These are phyloP conservation scores for Carcina quercana DNA, from an alignment of 2,888 invertebrate species.

Conservation along the genomic window DNA sequence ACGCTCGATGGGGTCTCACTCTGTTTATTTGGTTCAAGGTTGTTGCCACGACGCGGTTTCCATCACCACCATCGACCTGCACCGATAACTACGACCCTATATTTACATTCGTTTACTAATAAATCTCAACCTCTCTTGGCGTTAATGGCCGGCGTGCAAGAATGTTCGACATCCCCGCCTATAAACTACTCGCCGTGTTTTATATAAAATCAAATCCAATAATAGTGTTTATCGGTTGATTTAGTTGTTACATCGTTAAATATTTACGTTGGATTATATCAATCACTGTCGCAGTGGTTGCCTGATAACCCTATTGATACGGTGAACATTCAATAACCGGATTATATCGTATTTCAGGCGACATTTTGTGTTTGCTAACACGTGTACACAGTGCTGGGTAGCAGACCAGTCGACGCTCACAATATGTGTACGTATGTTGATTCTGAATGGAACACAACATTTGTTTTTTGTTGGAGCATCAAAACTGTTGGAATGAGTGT, in stretches of 20 bases:
- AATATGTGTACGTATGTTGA: conserved; percentile 1
- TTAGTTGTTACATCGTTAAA: conserved; percentile 5
- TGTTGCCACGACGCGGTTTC: too few species aligned
- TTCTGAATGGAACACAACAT: too few species aligned
- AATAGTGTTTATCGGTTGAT: conserved; percentile 4
- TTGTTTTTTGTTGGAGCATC: too few species aligned
- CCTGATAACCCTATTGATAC: conserved; percentile 37
- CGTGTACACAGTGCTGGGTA: conserved; percentile 34
- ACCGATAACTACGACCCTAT: too few species aligned
- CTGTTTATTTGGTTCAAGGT: too few species aligned
- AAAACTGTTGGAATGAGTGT: too few species aligned
- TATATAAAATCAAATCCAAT: conserved; percentile 8
- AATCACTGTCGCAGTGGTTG: conserved; percentile 42
- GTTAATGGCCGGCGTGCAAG: conserved; percentile 35
- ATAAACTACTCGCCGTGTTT: too few species aligned
- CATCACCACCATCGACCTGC: too few species aligned
- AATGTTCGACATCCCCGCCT: too few species aligned
- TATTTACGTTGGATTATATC: conserved; percentile 23
- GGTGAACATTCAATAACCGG: conserved; percentile 43
- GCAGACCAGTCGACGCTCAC: not conserved
- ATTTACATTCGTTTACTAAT: too few species aligned
- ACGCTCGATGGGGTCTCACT: too few species aligned
- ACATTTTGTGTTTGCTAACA: conserved; percentile 45
- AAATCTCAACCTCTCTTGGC: conserved; percentile 34
- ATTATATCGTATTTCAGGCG: conserved; percentile 49